Percentiles rank a stretch among this genome's conserved stretches.
Evolutionary conservation across 2,113 vertebrate species (phyloP).

Genomic region (Actenoides hombroni): DNA sequence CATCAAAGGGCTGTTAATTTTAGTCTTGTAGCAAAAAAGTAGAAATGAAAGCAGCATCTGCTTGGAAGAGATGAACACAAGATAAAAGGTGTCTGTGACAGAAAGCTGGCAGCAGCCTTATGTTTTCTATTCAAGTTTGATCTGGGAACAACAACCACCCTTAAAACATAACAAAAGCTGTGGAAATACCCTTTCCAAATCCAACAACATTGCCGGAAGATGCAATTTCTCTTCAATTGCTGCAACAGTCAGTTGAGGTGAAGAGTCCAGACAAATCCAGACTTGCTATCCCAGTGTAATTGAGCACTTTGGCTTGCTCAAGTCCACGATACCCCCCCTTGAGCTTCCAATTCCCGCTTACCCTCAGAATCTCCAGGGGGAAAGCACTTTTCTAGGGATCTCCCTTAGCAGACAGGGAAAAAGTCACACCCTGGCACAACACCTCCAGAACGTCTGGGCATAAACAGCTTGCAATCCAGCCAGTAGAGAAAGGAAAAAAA

Average conservation of each 20-base stretch:
- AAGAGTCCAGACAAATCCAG: not conserved
- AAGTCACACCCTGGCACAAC: not conserved
- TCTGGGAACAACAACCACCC: conserved; percentile 23
- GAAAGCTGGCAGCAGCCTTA: conserved; percentile 40
- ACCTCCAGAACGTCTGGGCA: not conserved
- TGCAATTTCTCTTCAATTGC: not conserved
- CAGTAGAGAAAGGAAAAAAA: not conserved
- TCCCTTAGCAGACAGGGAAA: not conserved
- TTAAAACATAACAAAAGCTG: conserved; percentile 48
- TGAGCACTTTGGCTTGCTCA: not conserved
- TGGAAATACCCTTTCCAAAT: conserved; percentile 60
- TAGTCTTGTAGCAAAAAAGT: not conserved
- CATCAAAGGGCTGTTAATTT: conserved; percentile 46
- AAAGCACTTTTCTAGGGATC: not conserved
- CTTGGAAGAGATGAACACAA: conserved; percentile 41
- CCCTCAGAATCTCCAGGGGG: not conserved
- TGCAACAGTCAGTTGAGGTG: not conserved
- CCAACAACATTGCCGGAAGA: conserved; percentile 7
- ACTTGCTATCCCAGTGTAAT: not conserved
- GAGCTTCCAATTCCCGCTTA: not conserved
- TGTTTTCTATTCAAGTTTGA: conserved; percentile 43
- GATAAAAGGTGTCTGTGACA: conserved; percentile 64
- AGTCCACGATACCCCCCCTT: not conserved
- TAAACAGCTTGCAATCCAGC: not conserved
- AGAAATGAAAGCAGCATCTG: conserved; percentile 58